Evolutionary conservation across 1,140 invertebrate genomes (phyloP), one percentile per base, ranked within the genome.

Genomic region (Formica exsecta): DNA sequence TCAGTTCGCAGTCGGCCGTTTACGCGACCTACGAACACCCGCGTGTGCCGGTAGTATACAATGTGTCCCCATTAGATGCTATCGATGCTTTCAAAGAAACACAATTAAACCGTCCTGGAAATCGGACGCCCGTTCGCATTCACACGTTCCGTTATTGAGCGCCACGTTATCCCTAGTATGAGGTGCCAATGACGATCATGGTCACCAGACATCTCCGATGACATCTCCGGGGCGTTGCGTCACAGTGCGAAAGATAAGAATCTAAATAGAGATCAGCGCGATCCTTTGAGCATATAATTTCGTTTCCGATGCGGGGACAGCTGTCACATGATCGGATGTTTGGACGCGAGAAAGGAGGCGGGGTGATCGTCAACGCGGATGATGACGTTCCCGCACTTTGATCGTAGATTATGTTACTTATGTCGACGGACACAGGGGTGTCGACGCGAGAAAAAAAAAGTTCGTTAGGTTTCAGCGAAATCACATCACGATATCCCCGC

Each of bases 241-340:
- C 90, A 87, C 75, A 76, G 76, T 36, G 38, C 61, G 75, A 38
- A 70, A 86, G 94, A 95, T 95, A 94, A 93, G 86, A 16, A 95
- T 95, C 94, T 95, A 93, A 95, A 95, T 94, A 95, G 93, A 95
- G 94, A 95, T 95, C 92, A 92, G 90, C 87, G 90, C 87, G 92
- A 92, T 94, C 91, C 92, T 94, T 92, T 93, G 94, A 94, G 93
- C 92, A 92, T 94, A 93, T 94, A 94, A 95, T 95, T 95, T 93
- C 91, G 92, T 95, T 95, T 94, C 92, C 92, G 92, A 92, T 93
- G 92, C 93, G 91, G 92, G 92, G 93, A 95, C 94, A 95, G 94
- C 94, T 95, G 94, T 95, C 93, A 93, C 91, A 91, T 89, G 85
- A 92, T 93, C 89, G 88, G 89, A 89, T 70, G 85, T 87, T 75